Base-by-base conservation (phyloP, 2,797 vertebrate genomes). In the Clarias platycephalus region DNA sequence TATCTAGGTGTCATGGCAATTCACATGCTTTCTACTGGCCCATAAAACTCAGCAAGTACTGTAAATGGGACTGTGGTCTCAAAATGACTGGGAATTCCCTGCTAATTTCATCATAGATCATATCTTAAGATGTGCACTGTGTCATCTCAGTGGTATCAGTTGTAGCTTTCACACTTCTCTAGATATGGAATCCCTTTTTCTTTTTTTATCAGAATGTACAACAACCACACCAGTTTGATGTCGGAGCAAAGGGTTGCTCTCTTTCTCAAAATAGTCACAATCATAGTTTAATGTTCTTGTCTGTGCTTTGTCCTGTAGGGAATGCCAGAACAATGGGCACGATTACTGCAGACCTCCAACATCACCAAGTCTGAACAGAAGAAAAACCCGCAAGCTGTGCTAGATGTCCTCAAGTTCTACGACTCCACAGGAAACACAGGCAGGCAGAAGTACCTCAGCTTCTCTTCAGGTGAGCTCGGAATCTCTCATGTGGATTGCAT, bases 341-440 rank as follows among this genome's bases (percentile, higher is more conserved):
- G 97, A 74, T 93, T 99, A 83, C 94, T 99, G 85, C 98, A 99
- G 93, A 99, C 97, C 82, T 99, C 98, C 90, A 99, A 98, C 91
- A 99, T 99, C 92, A 99, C 97, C 34, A 99, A 99, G 92, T 96
- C 96, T 8, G 98, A 99, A 93, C 98, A 99, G 94, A 99, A 99
- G 95, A 99, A 99, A 88, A 99, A 99, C 89, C 98, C 98, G 0
- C 98, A 99, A 93, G 97, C 97, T 57, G 98, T 99, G 87, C 95
- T 99, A 24, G 97, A 99, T 58, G 97, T 98, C 84, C 95, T 99
- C 31, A 99, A 98, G 90, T 99, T 99, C 92, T 99, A 98, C 0
- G 97, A 99, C 93, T 99, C 98, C 60, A 97, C 97, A 67, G 97
- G 97, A 92, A 98, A 97, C 10, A 76, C 70, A n/a, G 95, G 96